These are phyloP conservation scores for Leucoraja ocellata DNA, from an alignment of 2,797 vertebrate species.

Conservation along the genomic window DNA sequence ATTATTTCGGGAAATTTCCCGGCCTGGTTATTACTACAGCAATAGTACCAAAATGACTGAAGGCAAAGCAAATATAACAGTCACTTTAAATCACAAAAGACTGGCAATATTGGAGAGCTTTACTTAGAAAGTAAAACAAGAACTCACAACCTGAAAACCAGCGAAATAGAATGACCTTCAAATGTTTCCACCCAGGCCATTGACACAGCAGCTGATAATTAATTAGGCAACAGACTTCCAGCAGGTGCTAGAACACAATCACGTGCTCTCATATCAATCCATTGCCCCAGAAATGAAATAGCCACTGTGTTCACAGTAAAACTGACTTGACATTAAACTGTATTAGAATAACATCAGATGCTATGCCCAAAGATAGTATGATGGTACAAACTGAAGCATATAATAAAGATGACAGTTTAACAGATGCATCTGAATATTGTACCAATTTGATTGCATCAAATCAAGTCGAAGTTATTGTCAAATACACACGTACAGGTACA, in stretches of 20 bases:
- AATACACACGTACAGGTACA: no score
- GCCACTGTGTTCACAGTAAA: background rate
- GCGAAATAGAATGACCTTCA: constrained; percentile 40
- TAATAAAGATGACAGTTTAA: background rate
- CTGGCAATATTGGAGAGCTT: background rate
- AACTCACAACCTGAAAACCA: constrained; percentile 22
- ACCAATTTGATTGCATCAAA: no score
- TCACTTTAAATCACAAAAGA: background rate
- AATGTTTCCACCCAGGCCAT: constrained; percentile 20
- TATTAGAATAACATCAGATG: background rate
- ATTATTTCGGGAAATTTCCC: no score
- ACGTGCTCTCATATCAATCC: constrained; percentile 39
- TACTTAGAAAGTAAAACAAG: background rate
- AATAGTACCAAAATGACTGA: background rate
- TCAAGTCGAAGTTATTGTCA: no score
- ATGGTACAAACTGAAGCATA: background rate
- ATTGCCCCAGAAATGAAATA: constrained; percentile 32
- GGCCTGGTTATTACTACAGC: background rate
- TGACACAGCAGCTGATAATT: constrained; percentile 42
- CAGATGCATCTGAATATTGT: background rate
- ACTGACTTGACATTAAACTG: background rate
- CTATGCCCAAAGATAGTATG: background rate
- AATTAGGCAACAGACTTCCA: constrained; percentile 35
- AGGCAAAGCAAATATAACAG: background rate
- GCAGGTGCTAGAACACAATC: constrained; percentile 38